Base-by-base conservation (phyloP, 35 echinoderm and acorn worm species). In the Amphiura filiformis region DNA sequence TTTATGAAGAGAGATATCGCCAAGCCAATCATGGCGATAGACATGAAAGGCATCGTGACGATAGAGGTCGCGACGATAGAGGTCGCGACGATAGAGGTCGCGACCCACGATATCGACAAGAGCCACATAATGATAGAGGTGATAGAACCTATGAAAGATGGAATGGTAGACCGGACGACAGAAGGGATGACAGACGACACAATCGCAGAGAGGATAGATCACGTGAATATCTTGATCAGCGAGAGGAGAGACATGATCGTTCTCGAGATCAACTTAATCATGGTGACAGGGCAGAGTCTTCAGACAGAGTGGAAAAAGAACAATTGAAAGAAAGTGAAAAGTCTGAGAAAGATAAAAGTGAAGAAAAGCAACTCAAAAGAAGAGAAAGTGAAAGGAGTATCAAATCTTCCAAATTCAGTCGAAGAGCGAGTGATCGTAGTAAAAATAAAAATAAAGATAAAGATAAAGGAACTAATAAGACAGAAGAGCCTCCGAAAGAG, bases 141-240 rank as follows among this genome's bases (percentile, higher is more conserved):
- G 87, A 84, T 30, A 78, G 81, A 78, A 34, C 36, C 23, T 39
- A 85, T 31, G 85, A 39, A 36, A 87, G 75, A 76, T 47, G 22
- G 82, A 61, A 34, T 23, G 37, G 61, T 20, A 76, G 80, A 38
- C 47, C 65, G 40, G 39, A 32, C 39, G 85, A 76, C 20, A 37
- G 82, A 83, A 56, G 36, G 80, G 80, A 89, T 0, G 88, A 89
- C 56, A 81, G 79, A 44, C 80, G 89, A 91, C 23, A 90, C 31
- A 35, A 34, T 82, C 87, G 56, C 31, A 39, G 75, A 77, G 35
- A 36, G 56, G 42, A 65, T 35, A 14, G 40, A 42, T 61, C 76
- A 35, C 39, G 70, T 38, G 0, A 87, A 32, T 22, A 15, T 77
- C 17, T 77, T 23, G 37, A 78, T 76, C 56, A 86, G 57, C 28